A percentile compares a stretch with the other conserved stretches of the same genome.
Conservation (phyloP, 2,113 vertebrate species). For the Notiomystis cincta region DNA sequence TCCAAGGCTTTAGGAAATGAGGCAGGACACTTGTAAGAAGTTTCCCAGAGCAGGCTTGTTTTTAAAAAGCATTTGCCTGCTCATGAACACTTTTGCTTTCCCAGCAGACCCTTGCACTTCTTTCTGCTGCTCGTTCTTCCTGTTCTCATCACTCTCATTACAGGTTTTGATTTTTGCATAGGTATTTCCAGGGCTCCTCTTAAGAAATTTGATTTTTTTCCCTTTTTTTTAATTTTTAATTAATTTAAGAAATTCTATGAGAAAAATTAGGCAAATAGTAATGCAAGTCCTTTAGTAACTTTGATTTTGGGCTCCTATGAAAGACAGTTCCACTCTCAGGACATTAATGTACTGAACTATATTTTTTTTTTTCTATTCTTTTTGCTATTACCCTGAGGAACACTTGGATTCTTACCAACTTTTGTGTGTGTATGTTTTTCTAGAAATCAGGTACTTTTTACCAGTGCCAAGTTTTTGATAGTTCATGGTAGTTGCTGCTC, state of each 20-base stretch:
- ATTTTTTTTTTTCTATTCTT: not conserved
- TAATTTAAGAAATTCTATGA: not conserved
- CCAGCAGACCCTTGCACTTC: not conserved
- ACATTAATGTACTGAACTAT: rapidly evolving
- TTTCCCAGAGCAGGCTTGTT: constrained; percentile 14
- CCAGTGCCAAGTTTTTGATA: not conserved
- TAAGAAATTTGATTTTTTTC: not conserved
- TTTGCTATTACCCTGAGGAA: not conserved
- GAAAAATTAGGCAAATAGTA: not conserved
- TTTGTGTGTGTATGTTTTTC: not conserved
- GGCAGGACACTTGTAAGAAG: not conserved
- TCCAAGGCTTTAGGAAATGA: constrained; percentile 27
- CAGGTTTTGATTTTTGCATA: not conserved
- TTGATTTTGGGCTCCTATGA: not conserved
- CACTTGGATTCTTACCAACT: not conserved
- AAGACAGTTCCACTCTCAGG: not conserved
- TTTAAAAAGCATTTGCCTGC: not conserved
- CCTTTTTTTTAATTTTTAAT: not conserved
- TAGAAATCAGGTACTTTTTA: not conserved
- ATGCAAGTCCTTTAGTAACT: not conserved
- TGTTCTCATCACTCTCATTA: not conserved
- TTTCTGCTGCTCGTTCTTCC: not conserved
- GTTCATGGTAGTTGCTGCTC: not conserved
- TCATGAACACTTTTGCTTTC: not conserved
- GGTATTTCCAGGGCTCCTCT: not conserved